These are phyloP conservation scores for Microcebus griseorufus DNA, from an alignment of 2,113 vertebrate genomes.

Conservation along the genomic window DNA sequence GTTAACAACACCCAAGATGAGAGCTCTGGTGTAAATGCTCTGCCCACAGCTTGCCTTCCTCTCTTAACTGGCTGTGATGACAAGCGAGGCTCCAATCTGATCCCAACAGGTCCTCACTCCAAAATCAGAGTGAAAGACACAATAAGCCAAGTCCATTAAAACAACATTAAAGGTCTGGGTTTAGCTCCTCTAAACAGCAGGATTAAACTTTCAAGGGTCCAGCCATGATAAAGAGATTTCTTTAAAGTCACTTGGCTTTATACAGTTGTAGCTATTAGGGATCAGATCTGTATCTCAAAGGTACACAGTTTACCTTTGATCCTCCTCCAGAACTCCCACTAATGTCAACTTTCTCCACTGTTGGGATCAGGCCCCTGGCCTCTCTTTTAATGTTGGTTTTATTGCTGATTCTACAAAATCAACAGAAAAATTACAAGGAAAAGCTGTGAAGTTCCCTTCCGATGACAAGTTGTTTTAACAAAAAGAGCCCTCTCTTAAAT, in stretches of 20 bases:
- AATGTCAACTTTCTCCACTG: slow-evolving; percentile 73
- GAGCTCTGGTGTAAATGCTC: slow-evolving; percentile 23
- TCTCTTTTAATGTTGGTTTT: slow-evolving; percentile 76
- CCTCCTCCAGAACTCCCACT: slow-evolving; percentile 70
- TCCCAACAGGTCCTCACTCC: slow-evolving; percentile 54
- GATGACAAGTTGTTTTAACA: slow-evolving; percentile 53
- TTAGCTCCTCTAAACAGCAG: slow-evolving; percentile 62
- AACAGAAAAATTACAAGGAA: slow-evolving; percentile 70
- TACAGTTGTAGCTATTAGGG: slow-evolving; percentile 67
- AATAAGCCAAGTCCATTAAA: slow-evolving; percentile 66
- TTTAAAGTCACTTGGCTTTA: slow-evolving; percentile 70
- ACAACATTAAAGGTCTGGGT: slow-evolving; percentile 66
- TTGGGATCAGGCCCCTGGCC: slow-evolving; percentile 57
- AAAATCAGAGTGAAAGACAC: slow-evolving; percentile 44
- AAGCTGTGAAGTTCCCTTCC: slow-evolving; percentile 66
- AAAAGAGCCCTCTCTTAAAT: slow-evolving; percentile 38
- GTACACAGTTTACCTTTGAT: slow-evolving; percentile 73
- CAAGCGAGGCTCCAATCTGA: slow-evolving; percentile 53
- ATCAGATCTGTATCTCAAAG: slow-evolving; percentile 78
- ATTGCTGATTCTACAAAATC: slow-evolving; percentile 65
- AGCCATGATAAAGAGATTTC: slow-evolving; percentile 47
- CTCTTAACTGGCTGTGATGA: slow-evolving; percentile 32
- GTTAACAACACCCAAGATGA: slow-evolving; percentile 24
- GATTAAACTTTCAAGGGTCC: slow-evolving; percentile 71
- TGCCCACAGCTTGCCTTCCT: slow-evolving; percentile 27